A percentile compares a stretch with the other conserved stretches of the same genome.
These are phyloP conservation scores for Saguinus imperator DNA, from an alignment of 2,113 vertebrate species.

Conservation along the genomic window DNA sequence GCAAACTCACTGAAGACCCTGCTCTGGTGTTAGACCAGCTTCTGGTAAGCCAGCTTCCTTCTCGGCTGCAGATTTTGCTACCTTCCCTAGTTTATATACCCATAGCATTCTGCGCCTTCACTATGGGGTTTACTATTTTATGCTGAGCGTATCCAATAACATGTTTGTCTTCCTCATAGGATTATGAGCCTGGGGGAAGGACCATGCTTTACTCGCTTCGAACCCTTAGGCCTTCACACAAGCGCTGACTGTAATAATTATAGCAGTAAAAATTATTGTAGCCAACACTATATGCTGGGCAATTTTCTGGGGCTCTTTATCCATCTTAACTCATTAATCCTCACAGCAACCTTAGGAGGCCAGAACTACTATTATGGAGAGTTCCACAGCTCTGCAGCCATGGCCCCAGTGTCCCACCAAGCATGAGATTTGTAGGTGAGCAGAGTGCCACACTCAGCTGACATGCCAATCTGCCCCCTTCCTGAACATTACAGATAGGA, in stretches of 20 bases:
- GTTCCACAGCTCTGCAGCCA: not conserved
- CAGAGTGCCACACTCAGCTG: rapidly evolving
- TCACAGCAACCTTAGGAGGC: not conserved
- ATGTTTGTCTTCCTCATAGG: not conserved
- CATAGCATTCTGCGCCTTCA: not conserved
- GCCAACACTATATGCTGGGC: not conserved
- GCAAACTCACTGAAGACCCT: not conserved
- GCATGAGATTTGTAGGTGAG: not conserved
- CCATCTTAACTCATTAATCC: not conserved
- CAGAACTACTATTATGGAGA: not conserved
- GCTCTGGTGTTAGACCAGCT: not conserved
- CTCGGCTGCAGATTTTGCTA: not conserved
- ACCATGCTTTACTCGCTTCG: not conserved
- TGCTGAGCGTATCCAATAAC: not conserved
- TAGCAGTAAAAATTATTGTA: not conserved
- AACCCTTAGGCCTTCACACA: not conserved
- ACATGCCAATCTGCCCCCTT: not conserved
- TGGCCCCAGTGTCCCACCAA: not conserved
- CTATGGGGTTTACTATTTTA: not conserved
- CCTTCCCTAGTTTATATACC: not conserved
- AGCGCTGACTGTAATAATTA: not conserved
- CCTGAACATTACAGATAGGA: not conserved
- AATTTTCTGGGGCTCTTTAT: not conserved
- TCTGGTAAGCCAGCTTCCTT: not conserved
- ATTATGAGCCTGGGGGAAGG: not conserved